phyloP scores from a whole-genome alignment of 1,140 invertebrate genomes.

The Charaxes varanes region DNA sequence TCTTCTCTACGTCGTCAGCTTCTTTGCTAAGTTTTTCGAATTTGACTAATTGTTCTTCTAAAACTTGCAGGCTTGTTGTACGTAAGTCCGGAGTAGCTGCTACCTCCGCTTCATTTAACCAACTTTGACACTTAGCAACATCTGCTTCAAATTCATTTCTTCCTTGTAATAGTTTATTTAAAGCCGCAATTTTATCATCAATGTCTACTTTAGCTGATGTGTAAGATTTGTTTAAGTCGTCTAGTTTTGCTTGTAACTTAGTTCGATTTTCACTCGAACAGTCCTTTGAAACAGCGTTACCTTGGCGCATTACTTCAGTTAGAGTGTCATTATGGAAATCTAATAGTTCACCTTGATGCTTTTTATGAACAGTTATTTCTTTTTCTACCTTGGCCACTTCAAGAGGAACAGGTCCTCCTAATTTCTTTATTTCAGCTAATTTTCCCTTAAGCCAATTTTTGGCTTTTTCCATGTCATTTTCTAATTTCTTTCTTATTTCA shows the following conservation, averaged over 20 bases:
- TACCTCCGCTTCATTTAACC: conserved; percentile 91
- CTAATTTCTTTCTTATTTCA: conserved; percentile 83
- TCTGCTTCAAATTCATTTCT: conserved; percentile 88
- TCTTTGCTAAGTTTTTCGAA: conserved; percentile 87
- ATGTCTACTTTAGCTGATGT: conserved; percentile 81
- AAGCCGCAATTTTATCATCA: conserved; percentile 81
- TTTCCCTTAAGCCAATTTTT: conserved; percentile 86
- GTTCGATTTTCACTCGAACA: conserved; percentile 83
- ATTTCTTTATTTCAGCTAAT: conserved; percentile 83
- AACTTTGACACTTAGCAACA: conserved; percentile 86
- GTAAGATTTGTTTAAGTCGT: conserved; percentile 81
- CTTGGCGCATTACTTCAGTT: conserved; percentile 84
- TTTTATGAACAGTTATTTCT: conserved; percentile 83
- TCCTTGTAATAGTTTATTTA: conserved; percentile 83
- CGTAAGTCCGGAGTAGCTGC: conserved; percentile 86
- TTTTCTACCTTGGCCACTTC: conserved; percentile 84
- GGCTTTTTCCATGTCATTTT: conserved; percentile 84
- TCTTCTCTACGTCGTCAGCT: conserved; percentile 80
- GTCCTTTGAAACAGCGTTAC: conserved; percentile 84
- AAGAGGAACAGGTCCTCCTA: conserved; percentile 83
- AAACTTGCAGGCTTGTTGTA: conserved; percentile 83
- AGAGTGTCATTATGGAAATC: conserved; percentile 86
- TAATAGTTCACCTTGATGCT: conserved; percentile 83
- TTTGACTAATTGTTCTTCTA: conserved; percentile 90
- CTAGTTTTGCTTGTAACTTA: conserved; percentile 78